Percentiles rank a stretch among this genome's conserved stretches.
These are phyloP conservation scores for Limnephilus auricula DNA, from an alignment of 2,888 invertebrate species.

Conservation along the genomic window DNA sequence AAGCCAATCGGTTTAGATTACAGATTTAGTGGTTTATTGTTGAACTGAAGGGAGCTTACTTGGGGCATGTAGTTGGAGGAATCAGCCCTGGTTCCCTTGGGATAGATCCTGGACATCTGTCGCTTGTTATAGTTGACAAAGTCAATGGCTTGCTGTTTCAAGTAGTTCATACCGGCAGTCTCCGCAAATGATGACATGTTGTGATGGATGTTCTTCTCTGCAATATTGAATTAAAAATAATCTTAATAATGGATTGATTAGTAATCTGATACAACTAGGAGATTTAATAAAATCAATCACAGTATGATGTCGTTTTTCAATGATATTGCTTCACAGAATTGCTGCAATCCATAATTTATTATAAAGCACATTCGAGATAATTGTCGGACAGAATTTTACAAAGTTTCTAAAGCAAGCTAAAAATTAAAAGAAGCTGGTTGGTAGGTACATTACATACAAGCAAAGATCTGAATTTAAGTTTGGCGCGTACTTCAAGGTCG, in stretches of 20 bases:
- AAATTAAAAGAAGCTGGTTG: too few relatives aligned
- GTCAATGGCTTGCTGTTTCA: conserved; percentile 97
- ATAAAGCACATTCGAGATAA: too few relatives aligned
- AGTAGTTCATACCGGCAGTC: conserved; percentile 95
- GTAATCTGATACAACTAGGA: not conserved
- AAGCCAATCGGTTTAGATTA: not conserved
- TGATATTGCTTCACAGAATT: too few relatives aligned
- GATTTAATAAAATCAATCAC: not conserved
- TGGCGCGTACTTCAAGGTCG: too few relatives aligned
- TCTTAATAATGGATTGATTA: conserved; percentile 39
- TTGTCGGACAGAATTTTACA: too few relatives aligned
- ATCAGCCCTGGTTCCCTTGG: conserved; percentile 98
- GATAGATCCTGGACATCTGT: conserved; percentile 99
- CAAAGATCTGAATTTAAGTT: too few relatives aligned
- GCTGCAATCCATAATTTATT: too few relatives aligned
- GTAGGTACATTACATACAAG: too few relatives aligned
- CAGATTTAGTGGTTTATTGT: not conserved
- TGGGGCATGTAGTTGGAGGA: conserved; percentile 99
- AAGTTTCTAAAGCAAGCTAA: too few relatives aligned
- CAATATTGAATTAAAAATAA: conserved; percentile 68
- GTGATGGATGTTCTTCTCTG: conserved; percentile 96
- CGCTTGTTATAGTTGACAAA: conserved; percentile 99
- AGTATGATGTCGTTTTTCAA: too few relatives aligned
- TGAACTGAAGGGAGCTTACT: conserved; percentile 74
- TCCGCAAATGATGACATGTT: conserved; percentile 99